Evolutionary conservation across 2,888 invertebrate species (phyloP).

Genomic region (Panzeria rudis): DNA sequence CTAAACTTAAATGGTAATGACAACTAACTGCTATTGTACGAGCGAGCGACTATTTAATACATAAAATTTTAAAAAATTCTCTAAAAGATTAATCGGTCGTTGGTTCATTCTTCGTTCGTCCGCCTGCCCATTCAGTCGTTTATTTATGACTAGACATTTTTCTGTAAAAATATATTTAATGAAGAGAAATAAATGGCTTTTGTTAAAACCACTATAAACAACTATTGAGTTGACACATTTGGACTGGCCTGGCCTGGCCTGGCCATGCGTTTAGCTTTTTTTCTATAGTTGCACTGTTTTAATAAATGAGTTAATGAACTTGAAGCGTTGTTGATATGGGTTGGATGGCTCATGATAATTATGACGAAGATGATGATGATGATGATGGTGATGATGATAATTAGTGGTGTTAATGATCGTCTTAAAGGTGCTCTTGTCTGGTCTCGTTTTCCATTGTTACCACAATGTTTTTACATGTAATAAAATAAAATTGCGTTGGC

Average conservation of each 20-base stretch:
- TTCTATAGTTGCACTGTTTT: constrained; percentile 15
- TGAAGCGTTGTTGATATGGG: constrained; percentile 61
- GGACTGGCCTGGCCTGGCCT: constrained; percentile 15
- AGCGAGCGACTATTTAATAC: constrained; percentile 10
- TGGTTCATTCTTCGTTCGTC: background rate
- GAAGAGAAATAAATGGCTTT: constrained; percentile 13
- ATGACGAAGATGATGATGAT: background rate
- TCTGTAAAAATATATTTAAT: constrained; percentile 16
- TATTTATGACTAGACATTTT: constrained; percentile 43
- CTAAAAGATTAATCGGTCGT: background rate
- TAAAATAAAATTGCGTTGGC: constrained; percentile 63
- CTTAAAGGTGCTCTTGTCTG: constrained; percentile 56
- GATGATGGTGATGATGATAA: background rate
- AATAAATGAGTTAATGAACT: constrained; percentile 70
- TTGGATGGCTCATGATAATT: constrained; percentile 24
- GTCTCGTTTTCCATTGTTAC: constrained; percentile 2
- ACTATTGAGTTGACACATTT: constrained; percentile 58
- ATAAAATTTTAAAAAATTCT: constrained; percentile 20
- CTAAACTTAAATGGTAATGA: constrained; percentile 55
- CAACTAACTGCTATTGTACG: constrained; percentile 40
- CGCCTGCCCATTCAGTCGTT: background rate
- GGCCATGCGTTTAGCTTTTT: constrained; percentile 22
- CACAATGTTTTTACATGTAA: constrained; percentile 1
- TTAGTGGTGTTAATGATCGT: too few relatives aligned
- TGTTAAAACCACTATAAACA: constrained; percentile 37